A percentile compares a stretch with the other conserved stretches of the same genome.
Evolutionary conservation across 1,140 invertebrate species (phyloP).

Genomic region (Sitodiplosis mosellana): DNA sequence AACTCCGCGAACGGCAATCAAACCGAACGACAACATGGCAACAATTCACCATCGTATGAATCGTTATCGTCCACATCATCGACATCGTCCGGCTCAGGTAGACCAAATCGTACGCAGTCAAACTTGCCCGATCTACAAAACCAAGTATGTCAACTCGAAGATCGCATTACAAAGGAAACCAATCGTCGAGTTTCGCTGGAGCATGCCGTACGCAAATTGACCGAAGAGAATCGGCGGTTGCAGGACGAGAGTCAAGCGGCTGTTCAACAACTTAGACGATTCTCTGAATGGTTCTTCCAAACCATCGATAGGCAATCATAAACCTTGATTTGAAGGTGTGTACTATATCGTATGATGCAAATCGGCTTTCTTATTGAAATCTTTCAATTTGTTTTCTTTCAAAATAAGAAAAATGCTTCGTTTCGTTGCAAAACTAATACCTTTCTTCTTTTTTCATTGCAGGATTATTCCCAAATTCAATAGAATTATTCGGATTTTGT

Average conservation of each 20-base stretch:
- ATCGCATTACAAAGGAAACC: constrained; percentile 39
- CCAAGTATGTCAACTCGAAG: constrained; percentile 42
- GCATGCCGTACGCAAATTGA: constrained; percentile 54
- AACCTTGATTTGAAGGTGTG: background rate
- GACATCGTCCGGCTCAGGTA: background rate
- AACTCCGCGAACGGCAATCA: too few species aligned
- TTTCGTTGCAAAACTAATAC: too few species aligned
- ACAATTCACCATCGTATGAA: background rate
- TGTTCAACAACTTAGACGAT: constrained; percentile 69
- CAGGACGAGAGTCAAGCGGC: constrained; percentile 78
- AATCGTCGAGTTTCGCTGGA: constrained; percentile 39
- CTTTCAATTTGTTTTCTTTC: too few species aligned
- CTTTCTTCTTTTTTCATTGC: too few species aligned
- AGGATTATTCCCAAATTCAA: too few species aligned
- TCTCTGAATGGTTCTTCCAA: constrained; percentile 86
- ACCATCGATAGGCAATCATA: constrained; percentile 55
- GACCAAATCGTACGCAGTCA: background rate
- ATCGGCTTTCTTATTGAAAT: too few species aligned
- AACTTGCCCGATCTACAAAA: constrained; percentile 31
- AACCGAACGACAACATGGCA: background rate
- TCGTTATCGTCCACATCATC: background rate
- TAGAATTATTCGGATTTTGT: too few species aligned
- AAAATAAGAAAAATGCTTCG: too few species aligned
- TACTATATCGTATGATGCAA: too few species aligned
- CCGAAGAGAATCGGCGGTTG: constrained; percentile 67